Evolutionary conservation across 2,113 vertebrate species (phyloP).

Genomic region (Aramus guarauna): DNA sequence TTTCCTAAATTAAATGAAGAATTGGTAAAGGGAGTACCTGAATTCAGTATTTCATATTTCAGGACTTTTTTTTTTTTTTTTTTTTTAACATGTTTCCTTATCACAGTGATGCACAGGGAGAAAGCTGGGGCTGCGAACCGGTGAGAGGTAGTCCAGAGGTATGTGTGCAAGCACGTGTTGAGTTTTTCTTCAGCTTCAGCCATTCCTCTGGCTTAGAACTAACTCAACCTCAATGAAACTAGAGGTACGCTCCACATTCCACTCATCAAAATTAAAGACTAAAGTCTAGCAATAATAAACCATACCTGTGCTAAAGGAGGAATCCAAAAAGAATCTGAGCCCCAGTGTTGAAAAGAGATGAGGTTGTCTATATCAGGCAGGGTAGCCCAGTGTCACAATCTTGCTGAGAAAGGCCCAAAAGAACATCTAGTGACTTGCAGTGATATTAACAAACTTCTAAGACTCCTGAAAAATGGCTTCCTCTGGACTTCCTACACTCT

Average conservation of each 20-base stretch:
- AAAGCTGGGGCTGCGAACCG: rapidly evolving
- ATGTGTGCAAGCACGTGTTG: not conserved
- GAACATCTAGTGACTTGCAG: not conserved
- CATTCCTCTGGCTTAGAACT: not conserved
- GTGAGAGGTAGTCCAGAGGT: too few species aligned
- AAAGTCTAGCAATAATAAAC: not conserved
- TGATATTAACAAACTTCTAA: not conserved
- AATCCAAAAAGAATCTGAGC: not conserved
- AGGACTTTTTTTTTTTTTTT: not conserved
- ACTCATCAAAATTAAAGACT: not conserved
- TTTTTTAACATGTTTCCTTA: rapidly evolving
- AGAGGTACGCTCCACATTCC: not conserved
- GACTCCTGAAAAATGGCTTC: not conserved
- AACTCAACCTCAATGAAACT: not conserved
- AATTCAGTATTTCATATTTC: not conserved
- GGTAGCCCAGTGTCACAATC: not conserved
- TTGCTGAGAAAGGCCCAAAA: not conserved
- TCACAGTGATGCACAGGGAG: not conserved
- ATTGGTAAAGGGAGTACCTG: not conserved
- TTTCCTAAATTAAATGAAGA: not conserved
- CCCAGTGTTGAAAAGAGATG: not conserved
- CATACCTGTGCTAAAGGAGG: not conserved
- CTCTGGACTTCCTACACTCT: rapidly evolving
- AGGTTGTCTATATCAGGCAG: not conserved
- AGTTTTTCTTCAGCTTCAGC: not conserved